Evolutionary conservation across 2,113 vertebrate genomes (phyloP).

Genomic region (Hystrix brachyura): DNA sequence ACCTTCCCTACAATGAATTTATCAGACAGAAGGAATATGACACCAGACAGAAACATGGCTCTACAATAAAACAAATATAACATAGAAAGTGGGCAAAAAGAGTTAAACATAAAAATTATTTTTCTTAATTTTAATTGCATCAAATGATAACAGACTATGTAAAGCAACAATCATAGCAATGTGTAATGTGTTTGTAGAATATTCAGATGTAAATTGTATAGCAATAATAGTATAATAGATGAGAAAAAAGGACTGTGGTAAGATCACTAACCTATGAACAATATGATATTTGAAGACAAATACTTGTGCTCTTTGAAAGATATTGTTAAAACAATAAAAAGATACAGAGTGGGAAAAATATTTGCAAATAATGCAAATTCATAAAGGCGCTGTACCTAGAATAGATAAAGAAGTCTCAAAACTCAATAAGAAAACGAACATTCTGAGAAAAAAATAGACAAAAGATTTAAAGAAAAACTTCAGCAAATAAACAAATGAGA

Average conservation of each 20-base stretch:
- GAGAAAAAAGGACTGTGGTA: not conserved
- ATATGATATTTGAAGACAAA: not conserved
- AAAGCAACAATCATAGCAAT: not conserved
- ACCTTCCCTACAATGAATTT: not conserved
- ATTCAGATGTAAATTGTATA: not conserved
- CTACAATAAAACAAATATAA: not conserved
- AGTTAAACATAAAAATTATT: not conserved
- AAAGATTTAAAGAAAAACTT: not conserved
- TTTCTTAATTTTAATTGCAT: not conserved
- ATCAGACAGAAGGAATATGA: not conserved
- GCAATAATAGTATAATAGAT: too few relatives aligned
- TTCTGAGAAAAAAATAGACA: not conserved
- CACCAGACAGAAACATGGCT: not conserved
- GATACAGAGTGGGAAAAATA: not conserved
- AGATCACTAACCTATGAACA: not conserved
- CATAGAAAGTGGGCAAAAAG: not conserved
- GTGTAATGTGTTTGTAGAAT: not conserved
- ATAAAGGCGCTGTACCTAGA: not conserved
- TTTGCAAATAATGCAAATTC: not conserved
- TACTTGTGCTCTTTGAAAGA: not conserved
- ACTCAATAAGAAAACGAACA: not conserved
- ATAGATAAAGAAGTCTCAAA: not conserved
- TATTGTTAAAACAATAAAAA: not conserved
- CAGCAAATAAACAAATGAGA: not conserved
- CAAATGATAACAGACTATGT: not conserved